Percentiles rank a stretch among this genome's conserved stretches.
Conservation (phyloP, 2,888 invertebrate species). For the Lycaena phlaeas region DNA sequence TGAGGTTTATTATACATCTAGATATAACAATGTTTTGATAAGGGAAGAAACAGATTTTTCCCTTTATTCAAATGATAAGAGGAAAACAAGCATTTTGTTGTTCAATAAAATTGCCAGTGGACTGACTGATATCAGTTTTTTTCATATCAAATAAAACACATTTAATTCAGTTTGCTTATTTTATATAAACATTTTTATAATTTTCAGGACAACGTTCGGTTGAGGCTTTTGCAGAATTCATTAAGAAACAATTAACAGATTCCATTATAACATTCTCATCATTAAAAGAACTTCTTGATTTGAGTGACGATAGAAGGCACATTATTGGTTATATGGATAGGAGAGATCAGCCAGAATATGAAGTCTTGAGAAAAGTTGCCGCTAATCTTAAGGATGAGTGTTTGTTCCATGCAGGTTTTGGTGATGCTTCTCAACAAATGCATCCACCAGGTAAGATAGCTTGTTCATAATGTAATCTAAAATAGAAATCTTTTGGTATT, state of each 20-base stretch:
- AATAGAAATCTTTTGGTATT: too few species aligned
- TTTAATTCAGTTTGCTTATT: too few species aligned
- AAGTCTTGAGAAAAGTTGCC: slow-evolving; percentile 85
- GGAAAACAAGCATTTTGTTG: too few species aligned
- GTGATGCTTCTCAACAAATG: slow-evolving; percentile 85
- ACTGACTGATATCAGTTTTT: too few species aligned
- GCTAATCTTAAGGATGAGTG: slow-evolving; percentile 96
- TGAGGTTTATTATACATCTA: too few species aligned
- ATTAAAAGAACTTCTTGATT: slow-evolving; percentile 79
- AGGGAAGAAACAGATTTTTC: too few species aligned
- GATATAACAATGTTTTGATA: too few species aligned
- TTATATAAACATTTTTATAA: slow-evolving; percentile 5
- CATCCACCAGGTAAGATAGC: slow-evolving; percentile 83
- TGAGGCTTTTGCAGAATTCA: slow-evolving; percentile 91
- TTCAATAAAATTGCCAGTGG: too few species aligned
- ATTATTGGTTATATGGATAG: slow-evolving; percentile 93
- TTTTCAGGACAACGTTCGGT: slow-evolving; percentile 81
- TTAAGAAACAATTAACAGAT: slow-evolving; percentile 90
- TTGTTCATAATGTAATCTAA: too few species aligned
- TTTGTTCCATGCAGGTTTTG: slow-evolving; percentile 92
- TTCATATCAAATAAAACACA: too few species aligned
- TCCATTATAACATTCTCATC: slow-evolving; percentile 85
- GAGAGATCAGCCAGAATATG: slow-evolving; percentile 85
- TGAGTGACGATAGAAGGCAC: slow-evolving; percentile 87
- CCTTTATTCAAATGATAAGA: too few species aligned